Evolutionary conservation across 1,140 invertebrate genomes (phyloP).

Genomic region (Drosophila ananassae): DNA sequence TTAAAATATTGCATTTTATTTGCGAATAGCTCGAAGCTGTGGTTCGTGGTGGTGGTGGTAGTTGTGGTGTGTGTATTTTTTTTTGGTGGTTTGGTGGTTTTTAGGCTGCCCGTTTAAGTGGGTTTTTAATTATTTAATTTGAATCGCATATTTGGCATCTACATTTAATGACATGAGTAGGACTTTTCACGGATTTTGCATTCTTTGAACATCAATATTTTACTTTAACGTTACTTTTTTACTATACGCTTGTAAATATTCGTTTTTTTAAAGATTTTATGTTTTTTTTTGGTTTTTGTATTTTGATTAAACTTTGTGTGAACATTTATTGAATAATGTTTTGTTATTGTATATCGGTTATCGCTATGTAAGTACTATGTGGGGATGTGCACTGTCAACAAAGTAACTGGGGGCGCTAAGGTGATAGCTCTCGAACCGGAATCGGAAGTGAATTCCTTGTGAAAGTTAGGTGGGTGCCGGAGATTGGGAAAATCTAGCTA

Average conservation of each 20-base stretch:
- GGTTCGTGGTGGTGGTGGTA: slow-evolving; percentile 25
- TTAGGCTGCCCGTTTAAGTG: slow-evolving; percentile 44
- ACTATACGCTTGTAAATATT: slow-evolving; percentile 67
- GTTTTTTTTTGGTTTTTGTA: slow-evolving; percentile 20
- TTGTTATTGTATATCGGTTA: slow-evolving; percentile 67
- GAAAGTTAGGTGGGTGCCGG: background rate
- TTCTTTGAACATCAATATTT: slow-evolving; percentile 72
- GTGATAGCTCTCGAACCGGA: slow-evolving; percentile 21
- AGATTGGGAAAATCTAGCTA: slow-evolving; percentile 1
- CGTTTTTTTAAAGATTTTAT: slow-evolving; percentile 25
- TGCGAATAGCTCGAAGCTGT: slow-evolving; percentile 77
- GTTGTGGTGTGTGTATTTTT: slow-evolving; percentile 34
- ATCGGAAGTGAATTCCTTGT: background rate
- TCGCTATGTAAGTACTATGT: slow-evolving; percentile 45
- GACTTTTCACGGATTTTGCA: slow-evolving; percentile 69
- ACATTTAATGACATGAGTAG: slow-evolving; percentile 70
- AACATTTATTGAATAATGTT: slow-evolving; percentile 74
- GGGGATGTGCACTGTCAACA: slow-evolving; percentile 41
- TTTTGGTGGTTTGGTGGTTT: slow-evolving; percentile 36
- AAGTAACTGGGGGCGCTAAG: slow-evolving; percentile 36
- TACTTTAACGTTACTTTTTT: slow-evolving; percentile 53
- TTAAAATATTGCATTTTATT: slow-evolving; percentile 83
- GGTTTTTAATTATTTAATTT: slow-evolving; percentile 67
- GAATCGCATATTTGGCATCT: slow-evolving; percentile 67
- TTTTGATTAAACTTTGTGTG: slow-evolving; percentile 74